Conservation (phyloP, 2,113 vertebrate genomes). For the Aramus guarauna region DNA sequence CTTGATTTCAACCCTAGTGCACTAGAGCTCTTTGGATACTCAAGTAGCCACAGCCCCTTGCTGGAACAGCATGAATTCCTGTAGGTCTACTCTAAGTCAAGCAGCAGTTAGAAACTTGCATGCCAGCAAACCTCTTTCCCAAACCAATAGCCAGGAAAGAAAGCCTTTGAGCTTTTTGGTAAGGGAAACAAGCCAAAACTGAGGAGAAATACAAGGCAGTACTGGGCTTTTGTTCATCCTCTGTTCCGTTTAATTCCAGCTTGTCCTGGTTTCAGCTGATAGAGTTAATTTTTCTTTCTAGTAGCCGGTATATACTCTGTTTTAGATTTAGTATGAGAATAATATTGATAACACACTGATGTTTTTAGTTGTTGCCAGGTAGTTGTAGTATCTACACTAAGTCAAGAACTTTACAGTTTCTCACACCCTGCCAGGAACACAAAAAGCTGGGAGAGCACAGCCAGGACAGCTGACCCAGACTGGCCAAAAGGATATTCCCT, state of each 20-base stretch:
- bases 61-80: background rate
- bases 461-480: too few species aligned
- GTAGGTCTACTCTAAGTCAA: background rate
- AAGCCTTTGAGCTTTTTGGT: background rate
- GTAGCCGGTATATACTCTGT: too few species aligned
- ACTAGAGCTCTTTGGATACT: background rate
- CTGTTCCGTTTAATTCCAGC: background rate
- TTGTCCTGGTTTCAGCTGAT: too few species aligned
- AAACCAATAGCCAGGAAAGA: background rate
- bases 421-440: too few species aligned
- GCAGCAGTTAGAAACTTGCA: background rate
- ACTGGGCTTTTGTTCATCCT: background rate
- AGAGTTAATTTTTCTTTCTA: too few species aligned
- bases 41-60: background rate
- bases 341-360: too few species aligned
- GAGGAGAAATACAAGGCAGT: background rate
- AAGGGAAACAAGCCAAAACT: background rate
- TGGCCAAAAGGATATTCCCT: too few species aligned
- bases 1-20: background rate
- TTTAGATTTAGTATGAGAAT: too few species aligned
- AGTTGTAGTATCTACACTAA: too few species aligned
- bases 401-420: too few species aligned
- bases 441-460: too few species aligned
- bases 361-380: too few species aligned
- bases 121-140: background rate